phyloP scores from a whole-genome alignment of 2,113 vertebrate species.

The Eulemur macaco region DNA sequence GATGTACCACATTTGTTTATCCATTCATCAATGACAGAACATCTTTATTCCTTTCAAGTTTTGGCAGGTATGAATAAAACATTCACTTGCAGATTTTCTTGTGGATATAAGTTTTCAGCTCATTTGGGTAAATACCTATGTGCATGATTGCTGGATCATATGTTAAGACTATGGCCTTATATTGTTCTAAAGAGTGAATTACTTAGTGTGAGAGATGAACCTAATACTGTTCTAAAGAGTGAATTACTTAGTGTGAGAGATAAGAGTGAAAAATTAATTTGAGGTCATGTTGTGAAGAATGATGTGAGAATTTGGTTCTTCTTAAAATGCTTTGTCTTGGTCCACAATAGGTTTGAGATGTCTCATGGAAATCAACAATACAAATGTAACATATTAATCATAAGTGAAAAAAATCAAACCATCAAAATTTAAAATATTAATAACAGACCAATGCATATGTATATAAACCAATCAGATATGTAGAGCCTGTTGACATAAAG shows the following conservation, averaged over 20 bases:
- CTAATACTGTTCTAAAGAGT: neutral
- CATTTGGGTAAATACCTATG: neutral
- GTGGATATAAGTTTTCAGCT: neutral
- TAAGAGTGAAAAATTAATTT: neutral
- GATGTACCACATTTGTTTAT: neutral
- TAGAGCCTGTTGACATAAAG: neutral
- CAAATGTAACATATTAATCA: neutral
- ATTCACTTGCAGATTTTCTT: neutral
- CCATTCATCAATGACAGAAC: neutral
- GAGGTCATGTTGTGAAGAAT: neutral
- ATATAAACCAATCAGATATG: neutral
- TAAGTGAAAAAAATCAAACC: neutral
- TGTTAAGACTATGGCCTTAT: neutral
- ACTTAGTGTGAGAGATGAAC: neutral
- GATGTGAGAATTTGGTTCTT: neutral
- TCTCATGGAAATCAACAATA: neutral
- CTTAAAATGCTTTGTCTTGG: neutral
- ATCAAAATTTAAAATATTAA: neutral
- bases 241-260: neutral
- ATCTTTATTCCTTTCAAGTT: neutral
- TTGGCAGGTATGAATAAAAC: neutral
- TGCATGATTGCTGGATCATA: neutral
- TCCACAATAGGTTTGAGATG: neutral
- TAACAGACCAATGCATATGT: neutral
- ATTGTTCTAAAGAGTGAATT: neutral